These are phyloP conservation scores for Thalassoma bifasciatum DNA, from an alignment of 2,113 vertebrate genomes.

Conservation along the genomic window DNA sequence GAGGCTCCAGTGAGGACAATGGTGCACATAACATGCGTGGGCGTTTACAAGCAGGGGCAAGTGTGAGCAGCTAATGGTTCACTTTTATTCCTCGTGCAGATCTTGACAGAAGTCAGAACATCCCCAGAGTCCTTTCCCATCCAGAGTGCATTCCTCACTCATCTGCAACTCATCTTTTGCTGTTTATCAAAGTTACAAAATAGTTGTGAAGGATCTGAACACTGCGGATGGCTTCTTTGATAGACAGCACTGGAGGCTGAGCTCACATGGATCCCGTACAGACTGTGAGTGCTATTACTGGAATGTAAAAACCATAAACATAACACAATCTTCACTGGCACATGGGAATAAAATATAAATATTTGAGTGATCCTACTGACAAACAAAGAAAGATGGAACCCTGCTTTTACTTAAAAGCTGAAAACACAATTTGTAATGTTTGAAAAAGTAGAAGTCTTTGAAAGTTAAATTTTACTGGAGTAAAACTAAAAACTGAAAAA, in stretches of 20 bases:
- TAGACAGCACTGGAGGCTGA: background rate
- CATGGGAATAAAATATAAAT: constrained; percentile 5
- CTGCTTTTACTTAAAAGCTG: background rate
- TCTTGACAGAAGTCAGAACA: constrained; percentile 12
- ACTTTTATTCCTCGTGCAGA: constrained; percentile 27
- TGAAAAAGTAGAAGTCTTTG: no score
- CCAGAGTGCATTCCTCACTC: constrained; percentile 48
- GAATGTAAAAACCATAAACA: constrained; percentile 43
- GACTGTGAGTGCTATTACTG: constrained; percentile 14
- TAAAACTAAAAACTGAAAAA: no score
- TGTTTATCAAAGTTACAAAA: constrained; percentile 25
- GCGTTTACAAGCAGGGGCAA: constrained; percentile 70
- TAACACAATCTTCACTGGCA: constrained; percentile 9
- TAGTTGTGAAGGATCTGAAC: constrained; percentile 17
- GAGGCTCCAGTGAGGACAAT: constrained; percentile 28
- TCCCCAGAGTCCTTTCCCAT: constrained; percentile 12
- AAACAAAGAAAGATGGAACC: background rate
- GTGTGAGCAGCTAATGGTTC: constrained; percentile 42
- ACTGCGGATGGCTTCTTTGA: constrained; percentile 11
- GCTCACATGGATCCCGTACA: constrained; percentile 10
- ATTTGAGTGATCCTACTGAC: background rate
- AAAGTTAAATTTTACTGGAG: no score
- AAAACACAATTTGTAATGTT: constrained; percentile 2
- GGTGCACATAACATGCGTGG: constrained; percentile 43
- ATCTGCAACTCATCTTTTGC: constrained; percentile 42